Base-by-base conservation (phyloP, 2,888 invertebrate genomes). In the Drosophila cracens region DNA sequence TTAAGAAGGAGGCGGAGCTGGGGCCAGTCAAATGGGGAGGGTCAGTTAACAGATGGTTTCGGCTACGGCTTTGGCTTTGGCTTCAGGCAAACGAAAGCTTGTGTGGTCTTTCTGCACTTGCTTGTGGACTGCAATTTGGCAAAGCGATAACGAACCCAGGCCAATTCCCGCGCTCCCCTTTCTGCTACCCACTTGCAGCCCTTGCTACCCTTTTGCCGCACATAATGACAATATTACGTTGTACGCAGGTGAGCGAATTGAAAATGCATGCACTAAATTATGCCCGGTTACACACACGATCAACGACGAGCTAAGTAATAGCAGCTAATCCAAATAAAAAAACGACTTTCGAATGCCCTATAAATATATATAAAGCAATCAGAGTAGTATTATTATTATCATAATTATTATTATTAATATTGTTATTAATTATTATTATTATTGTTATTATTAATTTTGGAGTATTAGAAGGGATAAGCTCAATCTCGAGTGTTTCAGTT, bases 151-250 rank as follows among this genome's bases (percentile, higher is more conserved):
- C 77, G 70, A 72, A 40, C 13, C 49, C 59, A 48, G 46, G 27
- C 27, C 38, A 38, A 27, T 27, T 29, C 56, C 13, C 38, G 16
- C 4, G 46, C 21, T 18, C 38, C 8, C 38, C 38, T 8, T 52
- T 36, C 73, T 21, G 21, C 8, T 18, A 36, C 4, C n/a, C 34
- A 18, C 8, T 29, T 21, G 46, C 49, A 63, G 21, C 13, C 31
- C 18, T 29, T 25, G 27, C 27, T 25, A 16, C 25, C 16, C 46
- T 16, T 25, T 46, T 46, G 46, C 34, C 43, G n/a, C n/a, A 10
- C 46, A 56, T 83, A 83, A 84, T 87, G 85, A 87, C 80, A 83
- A 82, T 87, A 83, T 83, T 84, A 80, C 77, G 51, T 53, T 27
- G 21, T 38, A 36, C 63, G 61, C 80, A 80, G 76, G 68, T 69